phyloP scores from a whole-genome alignment of 1,140 invertebrate species.

The Bursaphelenchus mucronatus region DNA sequence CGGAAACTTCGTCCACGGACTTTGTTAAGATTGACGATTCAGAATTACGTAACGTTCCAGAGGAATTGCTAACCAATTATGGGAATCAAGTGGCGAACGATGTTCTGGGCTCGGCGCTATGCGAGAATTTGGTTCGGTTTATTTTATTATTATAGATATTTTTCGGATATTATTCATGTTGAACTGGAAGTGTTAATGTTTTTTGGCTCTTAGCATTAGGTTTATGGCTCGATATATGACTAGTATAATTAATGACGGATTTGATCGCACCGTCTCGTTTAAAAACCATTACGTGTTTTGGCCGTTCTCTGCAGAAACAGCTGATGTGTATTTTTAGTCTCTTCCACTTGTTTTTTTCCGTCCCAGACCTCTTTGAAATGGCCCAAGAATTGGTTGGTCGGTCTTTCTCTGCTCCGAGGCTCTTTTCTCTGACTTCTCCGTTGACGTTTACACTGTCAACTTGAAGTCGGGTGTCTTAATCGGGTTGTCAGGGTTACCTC shows the following conservation, averaged over 20 bases:
- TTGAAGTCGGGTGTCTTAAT: too few species aligned
- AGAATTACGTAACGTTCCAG: slow-evolving; percentile 1
- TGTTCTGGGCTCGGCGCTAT: neutral
- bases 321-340: too few species aligned
- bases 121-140: slow-evolving; percentile 7
- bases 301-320: too few species aligned
- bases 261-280: neutral
- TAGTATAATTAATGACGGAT: neutral
- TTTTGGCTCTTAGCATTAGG: neutral
- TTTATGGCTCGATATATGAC: neutral
- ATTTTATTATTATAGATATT: neutral
- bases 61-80: neutral
- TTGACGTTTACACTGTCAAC: too few species aligned
- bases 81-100: neutral
- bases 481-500: too few species aligned
- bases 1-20: neutral
- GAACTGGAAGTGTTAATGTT: neutral
- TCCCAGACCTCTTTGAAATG: too few species aligned
- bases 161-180: neutral
- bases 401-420: too few species aligned
- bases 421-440: too few species aligned
- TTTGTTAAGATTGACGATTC: slow-evolving; percentile 14
- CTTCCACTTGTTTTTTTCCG: too few species aligned
- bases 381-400: too few species aligned
- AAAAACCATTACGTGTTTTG: neutral